These are phyloP conservation scores for Maniola hyperantus DNA, from an alignment of 2,888 invertebrate species.

Conservation along the genomic window DNA sequence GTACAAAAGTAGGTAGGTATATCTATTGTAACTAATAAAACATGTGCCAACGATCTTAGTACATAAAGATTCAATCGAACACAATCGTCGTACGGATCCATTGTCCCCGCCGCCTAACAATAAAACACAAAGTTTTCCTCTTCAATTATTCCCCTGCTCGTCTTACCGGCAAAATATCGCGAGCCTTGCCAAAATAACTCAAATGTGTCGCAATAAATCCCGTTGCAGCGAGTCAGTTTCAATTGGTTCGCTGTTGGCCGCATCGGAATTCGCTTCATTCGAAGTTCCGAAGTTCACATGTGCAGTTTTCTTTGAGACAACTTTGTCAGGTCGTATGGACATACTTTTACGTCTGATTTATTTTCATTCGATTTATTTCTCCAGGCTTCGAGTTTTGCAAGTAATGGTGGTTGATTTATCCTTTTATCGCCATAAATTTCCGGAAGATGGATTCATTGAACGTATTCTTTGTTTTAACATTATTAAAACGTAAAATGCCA, in stretches of 20 bases:
- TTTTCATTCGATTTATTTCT: constrained; percentile 26
- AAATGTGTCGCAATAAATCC: constrained; percentile 51
- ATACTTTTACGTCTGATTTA: constrained; percentile 40
- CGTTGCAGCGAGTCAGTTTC: constrained; percentile 45
- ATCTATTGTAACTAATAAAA: neutral
- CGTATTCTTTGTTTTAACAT: no score
- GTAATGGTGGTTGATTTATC: neutral
- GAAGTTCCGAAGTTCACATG: constrained; percentile 40
- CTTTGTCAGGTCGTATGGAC: constrained; percentile 40
- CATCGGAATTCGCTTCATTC: constrained; percentile 42
- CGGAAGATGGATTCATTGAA: neutral
- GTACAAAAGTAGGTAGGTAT: no score
- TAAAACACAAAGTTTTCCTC: constrained; percentile 24
- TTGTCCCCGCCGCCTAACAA: constrained; percentile 21
- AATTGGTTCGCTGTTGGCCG: constrained; percentile 47
- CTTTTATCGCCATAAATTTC: neutral
- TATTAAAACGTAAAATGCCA: no score
- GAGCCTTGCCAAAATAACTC: constrained; percentile 46
- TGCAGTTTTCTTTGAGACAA: constrained; percentile 47
- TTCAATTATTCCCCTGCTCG: constrained; percentile 34
- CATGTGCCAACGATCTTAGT: neutral
- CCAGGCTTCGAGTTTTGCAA: neutral
- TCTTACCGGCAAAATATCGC: constrained; percentile 40
- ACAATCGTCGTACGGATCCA: constrained; percentile 23
- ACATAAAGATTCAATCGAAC: constrained; percentile 2